A percentile compares a stretch with the other conserved stretches of the same genome.
These are phyloP conservation scores for Onthophagus sagittarius DNA, from an alignment of 2,888 invertebrate species.

Conservation along the genomic window DNA sequence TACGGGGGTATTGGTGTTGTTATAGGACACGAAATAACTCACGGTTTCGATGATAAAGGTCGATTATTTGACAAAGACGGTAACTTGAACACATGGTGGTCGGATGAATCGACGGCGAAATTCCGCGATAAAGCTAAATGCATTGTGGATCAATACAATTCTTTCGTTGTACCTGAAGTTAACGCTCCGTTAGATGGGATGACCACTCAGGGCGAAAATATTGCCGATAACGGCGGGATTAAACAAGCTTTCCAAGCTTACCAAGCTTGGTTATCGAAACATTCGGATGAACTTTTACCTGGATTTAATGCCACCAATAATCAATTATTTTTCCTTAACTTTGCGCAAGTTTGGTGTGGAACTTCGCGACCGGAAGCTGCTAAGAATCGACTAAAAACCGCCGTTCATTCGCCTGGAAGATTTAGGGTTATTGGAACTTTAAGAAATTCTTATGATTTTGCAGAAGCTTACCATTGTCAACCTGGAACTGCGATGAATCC, in stretches of 20 bases:
- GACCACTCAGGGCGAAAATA: conserved; percentile 87
- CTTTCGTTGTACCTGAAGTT: conserved; percentile 77
- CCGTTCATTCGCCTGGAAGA: conserved; percentile 78
- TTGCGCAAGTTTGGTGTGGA: conserved; percentile 84
- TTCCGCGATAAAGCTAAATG: conserved; percentile 76
- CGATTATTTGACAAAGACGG: conserved; percentile 90
- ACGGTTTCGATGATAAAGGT: conserved; percentile 89
- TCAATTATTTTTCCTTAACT: conserved; percentile 87
- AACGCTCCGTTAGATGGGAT: conserved; percentile 71
- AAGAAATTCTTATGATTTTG: conserved; percentile 22
- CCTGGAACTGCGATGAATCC: conserved; percentile 22
- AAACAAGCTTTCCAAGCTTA: conserved; percentile 90
- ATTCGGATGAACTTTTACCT: conserved; percentile 61
- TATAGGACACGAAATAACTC: conserved; percentile 89
- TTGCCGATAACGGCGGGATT: conserved; percentile 94
- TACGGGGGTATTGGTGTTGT: conserved; percentile 90
- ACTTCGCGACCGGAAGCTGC: conserved; percentile 78
- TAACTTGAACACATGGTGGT: conserved; percentile 87
- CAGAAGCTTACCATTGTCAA: conserved; percentile 17
- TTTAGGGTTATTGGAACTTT: conserved; percentile 46
- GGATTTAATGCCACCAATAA: conserved; percentile 71
- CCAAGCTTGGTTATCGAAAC: conserved; percentile 64
- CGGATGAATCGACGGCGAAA: conserved; percentile 65
- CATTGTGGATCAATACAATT: conserved; percentile 81
- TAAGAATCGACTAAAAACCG: conserved; percentile 74